Evolutionary conservation across 2,797 vertebrate genomes (phyloP), one percentile per base, ranked within the genome.

Genomic region (Hoplostethus atlanticus): DNA sequence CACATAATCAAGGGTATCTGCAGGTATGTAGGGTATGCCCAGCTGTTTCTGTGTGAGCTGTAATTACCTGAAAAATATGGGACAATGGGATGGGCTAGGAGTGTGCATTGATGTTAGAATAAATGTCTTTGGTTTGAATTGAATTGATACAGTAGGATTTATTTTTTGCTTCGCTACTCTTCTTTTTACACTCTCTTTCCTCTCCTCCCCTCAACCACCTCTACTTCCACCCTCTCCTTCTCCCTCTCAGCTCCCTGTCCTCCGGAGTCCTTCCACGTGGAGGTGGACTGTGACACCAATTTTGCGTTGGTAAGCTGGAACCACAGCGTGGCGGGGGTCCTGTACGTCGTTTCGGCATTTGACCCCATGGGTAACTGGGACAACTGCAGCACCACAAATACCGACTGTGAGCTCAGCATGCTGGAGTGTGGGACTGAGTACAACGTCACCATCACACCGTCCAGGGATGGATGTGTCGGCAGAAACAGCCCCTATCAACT

Each of bases 401-500:
- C 36, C 0, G 66, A 81, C 69, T 96, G 94, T 63, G 31, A 81
- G 42, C 80, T 95, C 2, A 64, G 9, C 64, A 66, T 44, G 0
- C 81, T 96, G 59, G 47, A 69, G 28, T 96, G 95, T 28, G 95
- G 94, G 0, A 85, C 38, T 0, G 57, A 85, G 48, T 95, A 95
- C 85, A 92, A 81, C 12, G 6, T 95, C 65, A 91, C 84, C 54
- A 83, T 95, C 78, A 90, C 87, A 2, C 93, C 94, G 0, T 85
- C 82, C 31, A 86, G 75, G 48, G 55, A 82, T 0, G 79, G 76
- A 25, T 95, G 95, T 71, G 81, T 83, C n/a, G 94, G 95, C 34
- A 85, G 67, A 28, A 56, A 68, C 60, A 94, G 92, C 62, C 36
- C 76, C 3, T 58, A 64, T 1, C 10, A 85, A 61, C 16, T 46